Percentiles rank a stretch among this genome's conserved stretches.
phyloP scores from a whole-genome alignment of 1,140 invertebrate species.

The Araneus ventricosus region DNA sequence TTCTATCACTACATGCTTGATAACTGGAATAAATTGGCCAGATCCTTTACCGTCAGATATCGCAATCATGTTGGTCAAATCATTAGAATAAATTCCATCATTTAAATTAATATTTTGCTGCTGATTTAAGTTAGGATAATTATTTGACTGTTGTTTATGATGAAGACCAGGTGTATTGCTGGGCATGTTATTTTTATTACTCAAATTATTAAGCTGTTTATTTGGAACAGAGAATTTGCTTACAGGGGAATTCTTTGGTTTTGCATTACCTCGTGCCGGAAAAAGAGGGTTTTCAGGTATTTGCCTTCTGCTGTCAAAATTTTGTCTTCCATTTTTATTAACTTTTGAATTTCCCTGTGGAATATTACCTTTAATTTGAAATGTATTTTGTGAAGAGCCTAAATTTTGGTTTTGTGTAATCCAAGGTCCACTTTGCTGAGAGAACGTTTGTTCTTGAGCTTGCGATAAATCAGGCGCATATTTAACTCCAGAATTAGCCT shows the following conservation, averaged over 20 bases:
- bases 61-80: not conserved
- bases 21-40: constrained; percentile 30
- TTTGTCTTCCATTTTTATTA: not conserved
- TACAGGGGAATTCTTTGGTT: not conserved
- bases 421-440: not conserved
- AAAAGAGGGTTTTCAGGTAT: constrained; percentile 56
- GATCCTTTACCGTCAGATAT: constrained; percentile 23
- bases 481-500: not conserved
- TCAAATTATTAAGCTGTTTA: not conserved
- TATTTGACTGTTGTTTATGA: not conserved
- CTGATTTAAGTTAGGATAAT: not conserved
- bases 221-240: not conserved
- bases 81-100: not conserved
- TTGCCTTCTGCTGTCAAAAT: not conserved
- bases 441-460: not conserved
- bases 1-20: constrained; percentile 44
- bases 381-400: not conserved
- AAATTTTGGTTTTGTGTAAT: not conserved
- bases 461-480: not conserved
- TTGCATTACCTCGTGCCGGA: not conserved
- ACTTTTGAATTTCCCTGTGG: constrained; percentile 2
- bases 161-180: not conserved
- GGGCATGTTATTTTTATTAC: not conserved
- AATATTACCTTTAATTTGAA: not conserved
- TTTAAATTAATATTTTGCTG: not conserved